Conservation (phyloP, 2,113 vertebrate species). For the Hydrochoerus hydrochaeris region DNA sequence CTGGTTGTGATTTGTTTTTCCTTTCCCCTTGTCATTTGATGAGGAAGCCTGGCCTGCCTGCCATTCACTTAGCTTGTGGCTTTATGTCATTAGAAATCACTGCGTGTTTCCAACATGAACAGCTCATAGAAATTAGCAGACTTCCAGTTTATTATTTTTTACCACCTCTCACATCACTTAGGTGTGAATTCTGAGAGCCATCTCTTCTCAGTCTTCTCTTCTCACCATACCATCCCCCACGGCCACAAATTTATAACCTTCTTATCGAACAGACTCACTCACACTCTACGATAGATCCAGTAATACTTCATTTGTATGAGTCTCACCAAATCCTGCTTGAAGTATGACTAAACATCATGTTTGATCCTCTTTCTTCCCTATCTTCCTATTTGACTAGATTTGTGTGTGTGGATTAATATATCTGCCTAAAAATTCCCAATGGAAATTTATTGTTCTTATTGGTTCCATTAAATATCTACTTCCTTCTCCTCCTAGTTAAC, state of each 20-base stretch:
- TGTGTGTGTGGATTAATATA: neutral
- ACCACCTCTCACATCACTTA: neutral
- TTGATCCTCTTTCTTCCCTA: neutral
- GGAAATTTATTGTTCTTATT: neutral
- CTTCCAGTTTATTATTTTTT: neutral
- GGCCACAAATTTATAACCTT: neutral
- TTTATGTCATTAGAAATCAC: neutral
- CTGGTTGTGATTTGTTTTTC: neutral
- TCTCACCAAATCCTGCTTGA: neutral
- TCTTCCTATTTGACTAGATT: neutral
- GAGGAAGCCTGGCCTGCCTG: neutral
- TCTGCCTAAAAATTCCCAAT: neutral
- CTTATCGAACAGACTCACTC: neutral
- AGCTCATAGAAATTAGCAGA: neutral
- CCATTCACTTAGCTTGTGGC: neutral
- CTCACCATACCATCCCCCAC: neutral
- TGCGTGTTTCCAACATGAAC: neutral
- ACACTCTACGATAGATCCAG: rapidly evolving
- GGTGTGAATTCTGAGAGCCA: neutral
- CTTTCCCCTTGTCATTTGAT: neutral
- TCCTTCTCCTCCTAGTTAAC: neutral
- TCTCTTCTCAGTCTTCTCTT: neutral
- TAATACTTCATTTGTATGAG: neutral
- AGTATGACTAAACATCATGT: neutral
- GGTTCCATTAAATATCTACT: neutral